Evolutionary conservation across 2,888 invertebrate genomes (phyloP).

Genomic region (Eupeodes latifasciatus): DNA sequence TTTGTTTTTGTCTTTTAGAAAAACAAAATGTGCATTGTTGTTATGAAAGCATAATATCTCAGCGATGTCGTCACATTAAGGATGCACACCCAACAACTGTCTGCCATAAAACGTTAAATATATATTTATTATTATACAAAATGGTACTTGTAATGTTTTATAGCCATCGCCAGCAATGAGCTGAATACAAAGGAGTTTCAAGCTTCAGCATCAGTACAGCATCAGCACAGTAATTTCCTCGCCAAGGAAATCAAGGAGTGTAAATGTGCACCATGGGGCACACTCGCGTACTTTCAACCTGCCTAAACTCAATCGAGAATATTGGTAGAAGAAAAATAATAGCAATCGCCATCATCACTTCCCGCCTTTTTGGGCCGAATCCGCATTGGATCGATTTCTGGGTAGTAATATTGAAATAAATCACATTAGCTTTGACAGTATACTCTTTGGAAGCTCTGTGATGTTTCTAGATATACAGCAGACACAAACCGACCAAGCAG

Average conservation of each 20-base stretch:
- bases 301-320: neutral
- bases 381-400: conserved; percentile 72
- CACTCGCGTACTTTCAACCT: neutral
- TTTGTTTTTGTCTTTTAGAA: neutral
- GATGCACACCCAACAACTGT: conserved; percentile 64
- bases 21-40: conserved; percentile 56
- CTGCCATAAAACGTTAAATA: conserved; percentile 70
- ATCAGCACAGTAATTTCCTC: neutral
- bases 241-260: conserved; percentile 47
- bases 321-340: neutral
- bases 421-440: conserved; percentile 74
- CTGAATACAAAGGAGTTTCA: conserved; percentile 67
- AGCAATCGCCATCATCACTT: conserved; percentile 27
- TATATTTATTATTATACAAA: conserved; percentile 73
- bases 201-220: neutral
- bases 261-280: conserved; percentile 42
- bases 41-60: conserved; percentile 16
- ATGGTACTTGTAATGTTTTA: conserved; percentile 74
- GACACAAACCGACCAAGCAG: neutral
- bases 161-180: conserved; percentile 71
- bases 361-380: conserved; percentile 35
- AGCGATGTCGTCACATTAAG: conserved; percentile 64
- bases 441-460: conserved; percentile 29
- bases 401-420: conserved; percentile 76
- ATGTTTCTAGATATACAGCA: conserved; percentile 1